A percentile compares a stretch with the other conserved stretches of the same genome.
phyloP scores from a whole-genome alignment of 1,140 invertebrate genomes.

The Listronotus bonariensis region DNA sequence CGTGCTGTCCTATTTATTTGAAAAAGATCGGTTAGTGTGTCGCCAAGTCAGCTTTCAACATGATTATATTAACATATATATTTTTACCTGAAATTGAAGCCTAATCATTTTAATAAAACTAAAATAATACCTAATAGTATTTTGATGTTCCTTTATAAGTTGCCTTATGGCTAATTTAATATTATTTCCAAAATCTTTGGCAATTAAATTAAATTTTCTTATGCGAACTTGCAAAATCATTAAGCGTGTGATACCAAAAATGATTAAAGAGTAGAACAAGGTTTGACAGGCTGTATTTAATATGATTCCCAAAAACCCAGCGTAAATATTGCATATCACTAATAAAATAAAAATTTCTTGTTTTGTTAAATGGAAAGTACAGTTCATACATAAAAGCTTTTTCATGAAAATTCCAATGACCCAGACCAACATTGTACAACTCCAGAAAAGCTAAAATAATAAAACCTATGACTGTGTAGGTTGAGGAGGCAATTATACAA shows the following conservation, averaged over 20 bases:
- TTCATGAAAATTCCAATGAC: background rate
- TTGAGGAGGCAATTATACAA: background rate
- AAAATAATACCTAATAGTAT: background rate
- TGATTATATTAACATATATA: no score
- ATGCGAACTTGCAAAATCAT: background rate
- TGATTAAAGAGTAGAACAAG: background rate
- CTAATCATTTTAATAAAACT: no score
- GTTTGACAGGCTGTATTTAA: background rate
- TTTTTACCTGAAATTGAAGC: no score
- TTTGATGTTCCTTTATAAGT: background rate
- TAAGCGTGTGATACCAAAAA: background rate
- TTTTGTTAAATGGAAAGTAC: constrained; percentile 3
- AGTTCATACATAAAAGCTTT: constrained; percentile 4
- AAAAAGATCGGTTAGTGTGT: no score
- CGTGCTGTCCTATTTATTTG: no score
- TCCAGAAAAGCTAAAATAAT: background rate
- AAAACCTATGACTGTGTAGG: background rate
- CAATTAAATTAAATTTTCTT: constrained; percentile 1
- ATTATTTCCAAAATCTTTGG: background rate
- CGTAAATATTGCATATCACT: background rate
- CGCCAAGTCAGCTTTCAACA: no score
- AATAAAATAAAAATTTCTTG: background rate
- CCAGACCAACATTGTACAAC: background rate
- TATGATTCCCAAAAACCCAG: background rate
- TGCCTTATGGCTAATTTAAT: background rate